Conservation (phyloP, 2,113 vertebrate genomes). For the Oreochromis niloticus region DNA sequence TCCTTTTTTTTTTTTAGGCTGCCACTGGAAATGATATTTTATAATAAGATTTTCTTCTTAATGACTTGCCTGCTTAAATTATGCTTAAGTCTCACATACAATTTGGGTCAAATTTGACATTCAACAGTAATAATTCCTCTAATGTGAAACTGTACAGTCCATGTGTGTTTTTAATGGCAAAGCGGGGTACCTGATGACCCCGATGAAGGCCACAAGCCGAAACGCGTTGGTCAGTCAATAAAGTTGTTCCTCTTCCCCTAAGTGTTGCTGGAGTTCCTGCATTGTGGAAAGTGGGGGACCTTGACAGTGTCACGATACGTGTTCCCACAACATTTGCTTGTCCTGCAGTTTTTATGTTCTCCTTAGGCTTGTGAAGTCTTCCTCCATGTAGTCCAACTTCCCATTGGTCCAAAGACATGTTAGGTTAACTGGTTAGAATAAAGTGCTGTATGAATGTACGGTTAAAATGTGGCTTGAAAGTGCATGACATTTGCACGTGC, state of each 20-base stretch:
- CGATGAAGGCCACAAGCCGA: neutral
- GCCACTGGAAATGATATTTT: neutral
- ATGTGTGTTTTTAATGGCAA: neutral
- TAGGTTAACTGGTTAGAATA: neutral
- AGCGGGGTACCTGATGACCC: neutral
- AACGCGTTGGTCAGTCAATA: neutral
- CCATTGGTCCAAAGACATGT: neutral
- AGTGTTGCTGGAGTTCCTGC: neutral
- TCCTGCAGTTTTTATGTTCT: neutral
- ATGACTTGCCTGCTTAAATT: neutral
- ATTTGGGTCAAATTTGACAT: neutral
- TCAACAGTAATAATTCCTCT: neutral
- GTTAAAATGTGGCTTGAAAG: neutral
- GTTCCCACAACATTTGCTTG: neutral
- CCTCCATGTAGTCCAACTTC: neutral
- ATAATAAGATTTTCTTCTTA: neutral
- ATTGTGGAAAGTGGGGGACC: neutral
- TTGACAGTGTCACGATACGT: neutral
- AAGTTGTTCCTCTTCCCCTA: neutral
- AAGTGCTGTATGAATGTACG: neutral
- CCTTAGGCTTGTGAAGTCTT: neutral
- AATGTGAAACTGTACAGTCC: neutral
- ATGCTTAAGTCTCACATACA: neutral
- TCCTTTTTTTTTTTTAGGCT: neutral
- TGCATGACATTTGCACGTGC: neutral